Conservation (phyloP, 2,113 vertebrate species). For the Thymallus thymallus region DNA sequence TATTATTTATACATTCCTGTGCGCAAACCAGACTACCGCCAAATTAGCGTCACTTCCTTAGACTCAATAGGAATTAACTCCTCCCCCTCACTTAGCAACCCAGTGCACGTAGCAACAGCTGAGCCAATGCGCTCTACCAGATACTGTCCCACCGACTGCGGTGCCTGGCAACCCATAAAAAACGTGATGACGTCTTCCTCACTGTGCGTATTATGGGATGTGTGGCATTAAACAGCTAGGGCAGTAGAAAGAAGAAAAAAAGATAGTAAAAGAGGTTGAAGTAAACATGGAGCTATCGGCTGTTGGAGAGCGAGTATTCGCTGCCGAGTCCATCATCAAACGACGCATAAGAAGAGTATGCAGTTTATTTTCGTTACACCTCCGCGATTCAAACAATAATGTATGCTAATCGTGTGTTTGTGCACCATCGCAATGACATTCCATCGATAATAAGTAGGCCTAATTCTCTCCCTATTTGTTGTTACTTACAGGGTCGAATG, state of each 20-base stretch:
- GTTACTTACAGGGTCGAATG: slow-evolving; percentile 87
- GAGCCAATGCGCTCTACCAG: slow-evolving; percentile 69
- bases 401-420: slow-evolving; percentile 51
- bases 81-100: slow-evolving; percentile 46
- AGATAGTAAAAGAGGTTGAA: slow-evolving; percentile 65
- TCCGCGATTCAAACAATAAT: slow-evolving; percentile 44
- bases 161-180: slow-evolving; percentile 76
- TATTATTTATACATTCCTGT: slow-evolving; percentile 55
- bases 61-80: not conserved
- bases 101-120: slow-evolving; percentile 76
- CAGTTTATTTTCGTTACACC: slow-evolving; percentile 33
- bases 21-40: slow-evolving; percentile 31
- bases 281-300: slow-evolving; percentile 94
- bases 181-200: slow-evolving; percentile 83
- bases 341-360: slow-evolving; percentile 89
- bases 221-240: slow-evolving; percentile 80
- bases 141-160: slow-evolving; percentile 68
- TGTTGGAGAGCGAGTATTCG: slow-evolving; percentile 92
- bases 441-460: slow-evolving; percentile 27
- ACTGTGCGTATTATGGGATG: slow-evolving; percentile 92
- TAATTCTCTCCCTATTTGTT: slow-evolving; percentile 21
- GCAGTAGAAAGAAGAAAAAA: slow-evolving; percentile 57
- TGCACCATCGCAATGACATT: not conserved
- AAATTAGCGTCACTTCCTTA: not conserved
- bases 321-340: slow-evolving; percentile 93